phyloP scores from a whole-genome alignment of 2,888 invertebrate species.

The Phaedon cochleariae region DNA sequence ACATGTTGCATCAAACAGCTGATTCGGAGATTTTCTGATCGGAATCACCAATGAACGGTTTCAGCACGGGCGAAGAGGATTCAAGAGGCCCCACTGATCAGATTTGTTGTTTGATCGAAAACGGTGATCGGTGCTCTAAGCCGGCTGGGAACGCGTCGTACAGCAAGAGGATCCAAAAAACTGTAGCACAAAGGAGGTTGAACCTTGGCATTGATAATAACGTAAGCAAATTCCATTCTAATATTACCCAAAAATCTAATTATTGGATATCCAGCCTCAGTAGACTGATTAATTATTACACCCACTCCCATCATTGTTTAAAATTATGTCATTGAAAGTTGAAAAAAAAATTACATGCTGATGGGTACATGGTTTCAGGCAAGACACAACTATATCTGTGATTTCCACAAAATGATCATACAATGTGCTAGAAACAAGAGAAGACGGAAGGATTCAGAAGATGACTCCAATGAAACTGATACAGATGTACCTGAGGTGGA shows the following conservation, averaged over 20 bases:
- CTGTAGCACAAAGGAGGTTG: slow-evolving; percentile 88
- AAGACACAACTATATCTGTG: slow-evolving; percentile 95
- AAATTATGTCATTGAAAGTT: too few species aligned
- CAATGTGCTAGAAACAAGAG: slow-evolving; percentile 94
- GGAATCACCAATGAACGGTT: slow-evolving; percentile 76
- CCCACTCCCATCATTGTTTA: too few species aligned
- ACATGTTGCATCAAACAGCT: slow-evolving; percentile 37
- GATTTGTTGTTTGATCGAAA: slow-evolving; percentile 92
- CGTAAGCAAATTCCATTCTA: too few species aligned
- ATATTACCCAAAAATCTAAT: too few species aligned
- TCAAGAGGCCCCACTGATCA: slow-evolving; percentile 88
- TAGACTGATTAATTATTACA: too few species aligned
- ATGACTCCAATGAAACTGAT: slow-evolving; percentile 94
- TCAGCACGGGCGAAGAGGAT: slow-evolving; percentile 91
- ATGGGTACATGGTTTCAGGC: slow-evolving; percentile 70
- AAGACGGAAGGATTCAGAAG: slow-evolving; percentile 91
- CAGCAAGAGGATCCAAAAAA: slow-evolving; percentile 96
- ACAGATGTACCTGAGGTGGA: slow-evolving; percentile 92
- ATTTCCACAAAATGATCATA: slow-evolving; percentile 94
- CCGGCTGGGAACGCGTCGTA: slow-evolving; percentile 95
- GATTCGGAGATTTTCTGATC: slow-evolving; percentile 33
- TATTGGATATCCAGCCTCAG: too few species aligned
- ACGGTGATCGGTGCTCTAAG: slow-evolving; percentile 85
- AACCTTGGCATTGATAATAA: slow-evolving; percentile 86
- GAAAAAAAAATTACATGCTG: too few species aligned